A percentile compares a stretch with the other conserved stretches of the same genome.
These are phyloP conservation scores for Ascidia mentula DNA, from an alignment of 23 tunicate species.

Conservation along the genomic window DNA sequence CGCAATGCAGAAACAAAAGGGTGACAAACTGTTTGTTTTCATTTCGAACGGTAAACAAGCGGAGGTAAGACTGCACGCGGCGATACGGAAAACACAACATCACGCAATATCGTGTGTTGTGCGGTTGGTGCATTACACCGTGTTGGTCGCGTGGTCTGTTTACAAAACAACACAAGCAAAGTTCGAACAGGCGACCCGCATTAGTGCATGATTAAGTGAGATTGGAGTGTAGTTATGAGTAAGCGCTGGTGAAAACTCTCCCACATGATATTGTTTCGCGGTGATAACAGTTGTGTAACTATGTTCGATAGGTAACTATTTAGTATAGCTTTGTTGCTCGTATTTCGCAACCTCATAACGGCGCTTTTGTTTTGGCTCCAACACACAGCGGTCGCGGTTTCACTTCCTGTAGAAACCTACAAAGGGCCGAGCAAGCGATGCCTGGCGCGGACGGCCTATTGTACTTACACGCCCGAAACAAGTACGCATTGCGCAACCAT, in stretches of 20 bases:
- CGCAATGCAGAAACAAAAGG: neutral
- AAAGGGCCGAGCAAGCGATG: neutral
- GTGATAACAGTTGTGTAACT: neutral
- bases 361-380: neutral
- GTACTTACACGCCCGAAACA: slow-evolving; percentile 8
- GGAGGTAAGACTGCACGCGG: too few species aligned
- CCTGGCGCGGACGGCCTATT: neutral
- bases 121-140: neutral
- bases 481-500: neutral
- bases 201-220: neutral
- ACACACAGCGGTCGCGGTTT: neutral
- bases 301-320: too few species aligned
- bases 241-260: neutral
- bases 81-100: neutral
- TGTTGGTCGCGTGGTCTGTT: neutral
- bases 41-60: slow-evolving; percentile 5
- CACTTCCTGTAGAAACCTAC: neutral
- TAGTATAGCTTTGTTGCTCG: too few species aligned
- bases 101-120: neutral
- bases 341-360: too few species aligned
- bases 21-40: slow-evolving; percentile 6
- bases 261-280: slow-evolving; percentile 1
- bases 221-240: neutral
- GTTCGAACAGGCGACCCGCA: neutral
- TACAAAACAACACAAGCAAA: neutral